Conservation (phyloP, 1,140 invertebrate species). For the Camponotus floridanus region DNA sequence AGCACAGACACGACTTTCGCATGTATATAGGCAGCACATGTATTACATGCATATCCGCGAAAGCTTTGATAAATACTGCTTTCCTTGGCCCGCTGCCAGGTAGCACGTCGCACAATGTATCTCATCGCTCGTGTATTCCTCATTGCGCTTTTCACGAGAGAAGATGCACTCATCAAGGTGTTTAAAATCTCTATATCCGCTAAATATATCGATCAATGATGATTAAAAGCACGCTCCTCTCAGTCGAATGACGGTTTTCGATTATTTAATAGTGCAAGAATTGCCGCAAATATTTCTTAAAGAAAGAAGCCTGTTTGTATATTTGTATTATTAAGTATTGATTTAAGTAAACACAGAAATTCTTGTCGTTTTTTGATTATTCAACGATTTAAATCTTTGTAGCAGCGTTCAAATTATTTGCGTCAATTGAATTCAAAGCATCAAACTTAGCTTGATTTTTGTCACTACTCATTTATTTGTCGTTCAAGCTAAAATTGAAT, state of each 20-base stretch:
- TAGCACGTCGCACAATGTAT: slow-evolving; percentile 76
- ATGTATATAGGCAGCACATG: slow-evolving; percentile 12
- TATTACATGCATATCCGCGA: slow-evolving; percentile 40
- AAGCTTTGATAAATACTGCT: slow-evolving; percentile 80
- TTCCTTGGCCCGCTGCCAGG: slow-evolving; percentile 79
- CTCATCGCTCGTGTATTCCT: slow-evolving; percentile 62
- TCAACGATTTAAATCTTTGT: neutral
- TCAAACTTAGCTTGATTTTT: slow-evolving; percentile 7
- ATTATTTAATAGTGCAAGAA: neutral
- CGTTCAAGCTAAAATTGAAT: slow-evolving; percentile 16
- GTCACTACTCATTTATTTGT: slow-evolving; percentile 49
- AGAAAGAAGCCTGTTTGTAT: neutral
- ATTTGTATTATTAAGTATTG: neutral
- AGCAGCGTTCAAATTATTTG: slow-evolving; percentile 14
- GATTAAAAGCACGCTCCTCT: slow-evolving; percentile 29
- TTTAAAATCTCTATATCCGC: slow-evolving; percentile 25
- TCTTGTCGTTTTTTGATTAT: neutral
- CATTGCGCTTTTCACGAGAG: slow-evolving; percentile 39
- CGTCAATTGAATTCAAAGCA: neutral
- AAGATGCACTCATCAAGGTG: slow-evolving; percentile 61
- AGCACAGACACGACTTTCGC: slow-evolving; percentile 20
- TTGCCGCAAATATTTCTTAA: neutral
- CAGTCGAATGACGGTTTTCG: too few species aligned
- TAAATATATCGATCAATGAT: slow-evolving; percentile 37
- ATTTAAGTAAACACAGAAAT: neutral